Base-by-base conservation (phyloP, 2,888 invertebrate species). In the Sylvicola fuscatus region DNA sequence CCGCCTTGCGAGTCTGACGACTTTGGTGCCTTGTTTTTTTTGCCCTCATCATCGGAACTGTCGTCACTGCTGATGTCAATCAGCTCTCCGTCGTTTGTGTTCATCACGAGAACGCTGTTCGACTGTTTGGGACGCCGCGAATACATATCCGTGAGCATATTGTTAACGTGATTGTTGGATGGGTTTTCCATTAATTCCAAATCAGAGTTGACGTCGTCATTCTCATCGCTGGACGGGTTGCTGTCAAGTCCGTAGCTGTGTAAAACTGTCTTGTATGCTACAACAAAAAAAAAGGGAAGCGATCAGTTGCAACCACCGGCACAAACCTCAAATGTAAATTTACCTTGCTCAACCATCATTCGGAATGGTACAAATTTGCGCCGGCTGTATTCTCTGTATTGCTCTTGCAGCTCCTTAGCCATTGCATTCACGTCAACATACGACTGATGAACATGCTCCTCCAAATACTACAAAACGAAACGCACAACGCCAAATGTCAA, bases 361-460 rank as follows among this genome's bases (percentile, higher is more conserved):
- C 75, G 68, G 54, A 90, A 86, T n/a, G 78, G 77, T 38, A 65
- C 70, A 40, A 76, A 68, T 59, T 86, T 86, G 49, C 80, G 75
- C 48, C 75, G 73, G 38, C 69, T 68, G 61, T 89, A 90, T 49
- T 89, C 87, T 37, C 73, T 64, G 49, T 71, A 73, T 46, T 70
- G 70, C 47, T 66, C 69, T 60, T 80, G 79, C 36, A 87, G 64
- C 46, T 72, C 69, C 53, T 78, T 77, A 46, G 83, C 79, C 80
- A 87, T 83, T 50, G 74, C 71, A 51, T 76, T 73, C 38, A 84
- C 76, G 64, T 86, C 82, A 43, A 86, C 70, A 52, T 74, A 80
- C 6, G 75, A 74, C 57, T 79, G 74, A 47, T 80, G 74, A 41
- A 76, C 75, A 61, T 83, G 80, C 46, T 76, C 75, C 43, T 78